These are phyloP conservation scores for Nothocercus nigrocapillus DNA, from an alignment of 2,113 vertebrate genomes.

Conservation along the genomic window DNA sequence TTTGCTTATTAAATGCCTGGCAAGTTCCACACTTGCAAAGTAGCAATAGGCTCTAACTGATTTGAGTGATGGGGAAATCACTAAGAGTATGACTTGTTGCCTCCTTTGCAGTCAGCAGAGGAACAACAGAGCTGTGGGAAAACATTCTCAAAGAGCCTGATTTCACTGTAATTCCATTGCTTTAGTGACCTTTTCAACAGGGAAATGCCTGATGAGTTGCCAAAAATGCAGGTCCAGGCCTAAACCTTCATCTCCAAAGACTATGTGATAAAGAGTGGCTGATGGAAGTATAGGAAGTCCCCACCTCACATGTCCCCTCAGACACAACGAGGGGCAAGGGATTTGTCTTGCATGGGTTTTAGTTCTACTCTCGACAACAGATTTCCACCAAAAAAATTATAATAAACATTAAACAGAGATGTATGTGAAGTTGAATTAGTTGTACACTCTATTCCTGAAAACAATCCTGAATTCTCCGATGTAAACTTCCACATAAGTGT, in stretches of 20 bases:
- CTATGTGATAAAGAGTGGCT: background rate
- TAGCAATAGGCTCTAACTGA: background rate
- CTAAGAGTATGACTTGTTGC: background rate
- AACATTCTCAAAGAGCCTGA: background rate
- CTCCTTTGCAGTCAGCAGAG: background rate
- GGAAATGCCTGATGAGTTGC: background rate
- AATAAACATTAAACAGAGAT: background rate
- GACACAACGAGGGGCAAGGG: background rate
- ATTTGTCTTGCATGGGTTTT: background rate
- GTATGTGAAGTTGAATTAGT: background rate
- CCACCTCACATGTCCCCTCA: background rate
- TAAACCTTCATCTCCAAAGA: background rate
- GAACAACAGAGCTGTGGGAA: background rate
- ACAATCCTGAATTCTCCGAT: background rate
- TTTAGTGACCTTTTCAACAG: background rate
- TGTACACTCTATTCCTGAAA: background rate
- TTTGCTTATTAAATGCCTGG: background rate
- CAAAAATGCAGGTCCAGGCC: background rate
- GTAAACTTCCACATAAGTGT: background rate
- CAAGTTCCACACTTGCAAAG: background rate
- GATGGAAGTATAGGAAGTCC: background rate
- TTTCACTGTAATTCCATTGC: background rate
- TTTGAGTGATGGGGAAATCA: background rate
- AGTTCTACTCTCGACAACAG: background rate
- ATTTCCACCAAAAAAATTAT: background rate